These are phyloP conservation scores for Coreoperca whiteheadi DNA, from an alignment of 2,113 vertebrate species.

Conservation along the genomic window DNA sequence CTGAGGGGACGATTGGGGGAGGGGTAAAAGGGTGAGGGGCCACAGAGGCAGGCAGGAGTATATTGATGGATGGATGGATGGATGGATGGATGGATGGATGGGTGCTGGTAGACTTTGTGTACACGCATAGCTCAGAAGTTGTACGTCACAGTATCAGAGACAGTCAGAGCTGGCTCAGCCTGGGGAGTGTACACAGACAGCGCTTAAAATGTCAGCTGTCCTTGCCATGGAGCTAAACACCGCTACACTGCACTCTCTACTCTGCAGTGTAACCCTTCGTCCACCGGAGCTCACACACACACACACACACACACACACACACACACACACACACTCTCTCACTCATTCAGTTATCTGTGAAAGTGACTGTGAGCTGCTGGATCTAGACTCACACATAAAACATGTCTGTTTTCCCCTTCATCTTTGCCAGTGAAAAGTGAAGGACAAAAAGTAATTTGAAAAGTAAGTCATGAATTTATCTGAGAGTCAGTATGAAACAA, in stretches of 20 bases:
- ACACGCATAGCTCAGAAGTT: conserved; percentile 12
- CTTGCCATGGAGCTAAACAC: conserved; percentile 31
- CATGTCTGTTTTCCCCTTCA: too few relatives aligned
- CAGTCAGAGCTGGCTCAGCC: not conserved
- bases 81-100: conserved; percentile 14
- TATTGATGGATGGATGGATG: not conserved
- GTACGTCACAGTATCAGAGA: not conserved
- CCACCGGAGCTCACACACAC: not conserved
- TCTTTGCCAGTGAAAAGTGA: too few relatives aligned
- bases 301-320: too few relatives aligned
- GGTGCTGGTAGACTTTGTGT: not conserved
- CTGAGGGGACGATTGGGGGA: conserved; percentile 35
- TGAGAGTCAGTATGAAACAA: too few relatives aligned
- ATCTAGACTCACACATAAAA: too few relatives aligned
- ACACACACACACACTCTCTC: too few relatives aligned
- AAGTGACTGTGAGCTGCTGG: not conserved
- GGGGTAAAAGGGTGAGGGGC: conserved; percentile 40
- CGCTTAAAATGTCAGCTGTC: conserved; percentile 51
- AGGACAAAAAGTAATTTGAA: too few relatives aligned
- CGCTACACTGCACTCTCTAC: not conserved
- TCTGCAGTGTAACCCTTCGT: not conserved
- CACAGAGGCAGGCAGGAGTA: conserved; percentile 10
- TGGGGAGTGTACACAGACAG: conserved; percentile 31
- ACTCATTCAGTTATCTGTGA: not conserved
- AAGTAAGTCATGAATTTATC: too few relatives aligned